Conservation (phyloP, 2,797 vertebrate species). For the Tokudaia muenninki region DNA sequence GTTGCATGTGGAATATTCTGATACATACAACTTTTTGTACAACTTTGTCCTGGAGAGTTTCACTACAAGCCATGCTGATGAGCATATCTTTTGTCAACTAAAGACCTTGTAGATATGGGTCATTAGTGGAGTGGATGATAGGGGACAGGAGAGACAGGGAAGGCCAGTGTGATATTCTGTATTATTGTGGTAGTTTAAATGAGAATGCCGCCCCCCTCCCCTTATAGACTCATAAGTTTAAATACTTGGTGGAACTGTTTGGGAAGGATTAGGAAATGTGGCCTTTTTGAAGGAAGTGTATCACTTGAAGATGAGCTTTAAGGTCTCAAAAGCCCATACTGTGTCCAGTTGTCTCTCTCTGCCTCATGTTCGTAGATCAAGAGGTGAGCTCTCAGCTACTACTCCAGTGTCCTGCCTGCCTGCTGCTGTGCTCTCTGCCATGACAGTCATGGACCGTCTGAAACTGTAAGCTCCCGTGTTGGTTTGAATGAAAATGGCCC, state of each 20-base stretch:
- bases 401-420: not conserved
- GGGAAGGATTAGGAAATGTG: not conserved
- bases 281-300: not conserved
- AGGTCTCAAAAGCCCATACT: not conserved
- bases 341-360: not conserved
- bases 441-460: not conserved
- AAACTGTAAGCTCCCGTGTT: not conserved
- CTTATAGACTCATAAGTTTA: not conserved
- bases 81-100: not conserved
- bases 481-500: not conserved
- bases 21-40: not conserved
- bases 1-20: not conserved
- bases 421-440: not conserved
- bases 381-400: not conserved
- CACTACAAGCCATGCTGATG: not conserved
- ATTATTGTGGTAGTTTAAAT: not conserved
- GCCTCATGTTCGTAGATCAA: not conserved
- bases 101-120: not conserved
- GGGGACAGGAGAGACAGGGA: not conserved
- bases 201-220: not conserved
- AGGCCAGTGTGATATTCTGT: not conserved
- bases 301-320: not conserved
- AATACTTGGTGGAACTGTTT: not conserved
- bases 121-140: not conserved
- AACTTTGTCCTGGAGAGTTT: not conserved